Base-by-base conservation (phyloP, 2,113 vertebrate species). In the Myotis lucifugus region DNA sequence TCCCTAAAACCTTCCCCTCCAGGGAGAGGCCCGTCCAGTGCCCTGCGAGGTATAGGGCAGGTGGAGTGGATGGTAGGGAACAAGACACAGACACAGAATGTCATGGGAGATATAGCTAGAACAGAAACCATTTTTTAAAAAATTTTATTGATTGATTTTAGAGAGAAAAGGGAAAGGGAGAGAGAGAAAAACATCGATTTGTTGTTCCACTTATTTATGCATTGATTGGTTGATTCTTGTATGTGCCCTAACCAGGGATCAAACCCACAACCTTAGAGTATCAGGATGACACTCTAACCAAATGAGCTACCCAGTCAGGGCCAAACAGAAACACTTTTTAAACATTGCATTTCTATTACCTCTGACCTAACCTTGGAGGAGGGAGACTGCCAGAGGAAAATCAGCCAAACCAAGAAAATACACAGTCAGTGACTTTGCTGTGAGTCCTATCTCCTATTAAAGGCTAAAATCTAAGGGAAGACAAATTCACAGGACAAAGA, bases 391-490 rank as follows among this genome's bases (percentile, higher is more conserved):
- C 61, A 64, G 27, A 52, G 48, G 72, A 61, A 64, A 70, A 29
- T 19, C 0, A 50, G 23, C n/a, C 81, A 83, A n/a, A 9, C 29
- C 18, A 70, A 18, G 59, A 64, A 25, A 74, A 11, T 21, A 18
- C 54, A 56, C 29, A 66, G 64, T 21, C 6, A 8, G 21, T 6
- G 56, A 29, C 12, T 90, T 54, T 78, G 27, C 69, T 27, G 6
- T 21, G 18, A 18, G 32, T 37, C 54, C 34, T 8, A 8, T n/a
- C 34, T 64, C 25, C 81, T n/a, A 3, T 37, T 83, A 67, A 78
- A 93, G 50, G 48, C 23, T 84, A 79, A 87, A 85, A 29, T 61
- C 42, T 70, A 81, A 91, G 40, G 29, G 8, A 93, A 93, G 34
- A 88, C 23, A 79, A 86, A 85, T 29, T 4, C 42, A n/a, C 13